Evolutionary conservation across 2,797 vertebrate genomes (phyloP).

Genomic region (Erpetoichthys calabaricus): DNA sequence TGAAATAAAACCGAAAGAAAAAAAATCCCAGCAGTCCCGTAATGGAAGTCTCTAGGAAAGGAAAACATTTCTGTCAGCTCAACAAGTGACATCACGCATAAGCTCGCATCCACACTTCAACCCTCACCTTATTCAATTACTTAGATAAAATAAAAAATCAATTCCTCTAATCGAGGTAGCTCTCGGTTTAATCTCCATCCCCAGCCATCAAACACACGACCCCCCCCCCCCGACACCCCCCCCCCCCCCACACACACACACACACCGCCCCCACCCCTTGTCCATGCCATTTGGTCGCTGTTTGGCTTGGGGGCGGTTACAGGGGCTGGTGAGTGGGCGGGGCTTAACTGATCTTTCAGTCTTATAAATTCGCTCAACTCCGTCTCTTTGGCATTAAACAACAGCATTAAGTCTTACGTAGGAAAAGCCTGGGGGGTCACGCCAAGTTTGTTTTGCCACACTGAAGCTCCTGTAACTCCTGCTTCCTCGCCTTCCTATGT

Average conservation of each 20-base stretch:
- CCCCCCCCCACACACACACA: slow-evolving; percentile 1
- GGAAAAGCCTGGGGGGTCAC: neutral
- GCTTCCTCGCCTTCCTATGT: neutral
- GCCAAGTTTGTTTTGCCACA: neutral
- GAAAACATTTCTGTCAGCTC: neutral
- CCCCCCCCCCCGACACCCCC: neutral
- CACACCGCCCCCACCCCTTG: neutral
- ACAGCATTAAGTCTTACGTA: neutral
- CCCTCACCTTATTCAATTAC: neutral
- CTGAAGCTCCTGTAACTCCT: neutral
- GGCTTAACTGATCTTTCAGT: neutral
- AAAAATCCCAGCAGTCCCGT: neutral
- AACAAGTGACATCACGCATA: neutral
- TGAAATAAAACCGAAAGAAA: too few relatives aligned
- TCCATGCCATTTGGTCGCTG: neutral
- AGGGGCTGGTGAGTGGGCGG: neutral
- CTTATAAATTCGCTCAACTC: neutral
- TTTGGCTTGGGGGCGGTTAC: neutral
- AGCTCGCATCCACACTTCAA: neutral
- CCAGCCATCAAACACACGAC: neutral
- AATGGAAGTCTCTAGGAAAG: neutral
- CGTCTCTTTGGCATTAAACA: neutral
- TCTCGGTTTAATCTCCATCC: neutral
- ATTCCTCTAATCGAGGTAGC: neutral
- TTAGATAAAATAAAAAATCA: neutral